Evolutionary conservation across 2,888 invertebrate species (phyloP).

Genomic region (Hartigia nigra): DNA sequence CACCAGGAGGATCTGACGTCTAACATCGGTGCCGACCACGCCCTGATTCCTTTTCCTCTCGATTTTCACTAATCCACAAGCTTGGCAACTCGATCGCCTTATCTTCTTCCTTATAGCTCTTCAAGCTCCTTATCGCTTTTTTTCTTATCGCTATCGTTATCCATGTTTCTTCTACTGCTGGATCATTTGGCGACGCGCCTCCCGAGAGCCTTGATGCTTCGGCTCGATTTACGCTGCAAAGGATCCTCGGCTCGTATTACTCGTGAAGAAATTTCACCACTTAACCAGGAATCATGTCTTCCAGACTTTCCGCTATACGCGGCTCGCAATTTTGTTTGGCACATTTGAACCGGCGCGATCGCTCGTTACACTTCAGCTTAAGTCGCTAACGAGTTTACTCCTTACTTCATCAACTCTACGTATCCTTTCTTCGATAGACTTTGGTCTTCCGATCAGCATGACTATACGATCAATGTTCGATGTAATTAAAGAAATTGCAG

Average conservation of each 20-base stretch:
- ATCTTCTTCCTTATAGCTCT: background rate
- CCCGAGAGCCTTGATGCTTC: background rate
- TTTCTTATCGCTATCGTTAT: background rate
- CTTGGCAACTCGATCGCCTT: background rate
- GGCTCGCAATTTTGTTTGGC: too few relatives aligned
- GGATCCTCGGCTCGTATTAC: background rate
- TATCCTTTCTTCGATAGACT: background rate
- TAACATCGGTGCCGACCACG: background rate
- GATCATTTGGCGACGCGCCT: background rate
- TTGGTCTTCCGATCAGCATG: background rate
- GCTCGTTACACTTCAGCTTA: too few relatives aligned
- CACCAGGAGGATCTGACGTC: background rate
- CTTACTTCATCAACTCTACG: background rate
- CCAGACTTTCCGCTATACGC: too few relatives aligned
- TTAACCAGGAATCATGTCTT: too few relatives aligned
- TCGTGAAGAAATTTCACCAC: background rate
- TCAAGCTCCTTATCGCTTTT: background rate
- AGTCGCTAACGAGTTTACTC: background rate
- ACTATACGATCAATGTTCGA: background rate
- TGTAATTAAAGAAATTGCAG: background rate
- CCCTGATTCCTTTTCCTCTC: background rate
- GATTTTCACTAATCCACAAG: background rate
- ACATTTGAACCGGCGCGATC: too few relatives aligned
- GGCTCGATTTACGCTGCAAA: background rate
- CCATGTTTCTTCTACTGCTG: background rate